phyloP scores from a whole-genome alignment of 2,797 vertebrate species.

The Spinibarbus caldwelli region DNA sequence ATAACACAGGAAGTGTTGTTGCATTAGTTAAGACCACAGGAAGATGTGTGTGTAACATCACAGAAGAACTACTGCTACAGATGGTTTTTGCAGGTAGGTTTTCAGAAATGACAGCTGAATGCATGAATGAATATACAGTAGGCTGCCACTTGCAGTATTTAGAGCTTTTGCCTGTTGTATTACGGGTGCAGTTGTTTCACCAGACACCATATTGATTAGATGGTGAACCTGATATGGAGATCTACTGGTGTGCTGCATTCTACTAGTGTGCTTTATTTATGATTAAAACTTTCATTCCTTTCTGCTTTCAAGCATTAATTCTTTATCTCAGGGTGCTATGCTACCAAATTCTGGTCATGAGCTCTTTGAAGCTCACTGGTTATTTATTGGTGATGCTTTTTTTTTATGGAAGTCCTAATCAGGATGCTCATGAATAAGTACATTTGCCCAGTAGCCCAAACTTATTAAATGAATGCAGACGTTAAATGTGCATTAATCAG shows the following conservation, averaged over 20 bases:
- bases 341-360: not conserved
- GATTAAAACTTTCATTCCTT: not conserved
- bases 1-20: constrained; percentile 12
- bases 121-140: not conserved
- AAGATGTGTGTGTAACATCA: not conserved
- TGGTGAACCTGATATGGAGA: not conserved
- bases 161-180: not conserved
- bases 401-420: not conserved
- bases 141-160: not conserved
- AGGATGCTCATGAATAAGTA: not conserved
- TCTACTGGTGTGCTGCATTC: not conserved
- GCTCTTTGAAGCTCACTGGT: not conserved
- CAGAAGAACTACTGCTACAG: not conserved
- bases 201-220: not conserved
- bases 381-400: not conserved
- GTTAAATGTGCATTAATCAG: not conserved
- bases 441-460: not conserved
- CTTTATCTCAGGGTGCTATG: not conserved
- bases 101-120: not conserved
- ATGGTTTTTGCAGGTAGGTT: not conserved
- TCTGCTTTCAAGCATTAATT: not conserved
- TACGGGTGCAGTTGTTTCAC: not conserved
- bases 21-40: not conserved
- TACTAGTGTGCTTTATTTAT: not conserved
- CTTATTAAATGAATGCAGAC: not conserved